Percentiles rank a stretch among this genome's conserved stretches.
Conservation (phyloP, 2,888 invertebrate species). For the Agriopis aurantiaria region DNA sequence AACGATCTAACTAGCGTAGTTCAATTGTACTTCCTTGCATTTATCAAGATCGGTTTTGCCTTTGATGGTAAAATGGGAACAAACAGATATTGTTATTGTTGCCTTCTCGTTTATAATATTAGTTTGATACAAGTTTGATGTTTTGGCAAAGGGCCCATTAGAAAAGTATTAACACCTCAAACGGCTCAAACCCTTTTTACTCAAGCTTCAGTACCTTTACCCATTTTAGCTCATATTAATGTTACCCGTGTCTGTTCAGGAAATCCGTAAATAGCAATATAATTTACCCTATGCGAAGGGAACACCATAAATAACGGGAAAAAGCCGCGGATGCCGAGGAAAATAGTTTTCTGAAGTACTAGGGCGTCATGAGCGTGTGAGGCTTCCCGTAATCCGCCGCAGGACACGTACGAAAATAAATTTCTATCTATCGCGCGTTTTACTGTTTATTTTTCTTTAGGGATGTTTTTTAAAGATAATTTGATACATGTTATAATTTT, state of each 20-base stretch:
- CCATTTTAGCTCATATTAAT: constrained; percentile 17
- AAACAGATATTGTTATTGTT: too few relatives aligned
- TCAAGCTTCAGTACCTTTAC: constrained; percentile 9
- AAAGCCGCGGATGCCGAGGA: constrained; percentile 40
- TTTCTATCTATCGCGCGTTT: constrained; percentile 53
- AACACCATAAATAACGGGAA: constrained; percentile 36
- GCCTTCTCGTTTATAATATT: too few relatives aligned
- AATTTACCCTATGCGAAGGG: constrained; percentile 30
- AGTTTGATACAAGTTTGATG: too few relatives aligned
- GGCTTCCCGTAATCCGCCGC: constrained; percentile 64
- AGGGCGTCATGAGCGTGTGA: constrained; percentile 62
- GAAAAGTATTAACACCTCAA: not conserved
- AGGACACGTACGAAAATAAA: constrained; percentile 61
- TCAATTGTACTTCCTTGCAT: too few relatives aligned
- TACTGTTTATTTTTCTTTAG: constrained; percentile 53
- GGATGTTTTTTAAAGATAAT: constrained; percentile 22
- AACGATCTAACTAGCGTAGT: too few relatives aligned
- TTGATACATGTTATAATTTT: too few relatives aligned
- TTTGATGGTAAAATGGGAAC: too few relatives aligned
- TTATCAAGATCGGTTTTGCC: too few relatives aligned
- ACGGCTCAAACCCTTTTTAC: constrained; percentile 6
- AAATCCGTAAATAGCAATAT: constrained; percentile 36
- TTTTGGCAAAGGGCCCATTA: too few relatives aligned
- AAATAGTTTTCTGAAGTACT: constrained; percentile 68
- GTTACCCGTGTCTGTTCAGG: constrained; percentile 27